Evolutionary conservation across 2,888 invertebrate species (phyloP).

Genomic region (Caprella mutica): DNA sequence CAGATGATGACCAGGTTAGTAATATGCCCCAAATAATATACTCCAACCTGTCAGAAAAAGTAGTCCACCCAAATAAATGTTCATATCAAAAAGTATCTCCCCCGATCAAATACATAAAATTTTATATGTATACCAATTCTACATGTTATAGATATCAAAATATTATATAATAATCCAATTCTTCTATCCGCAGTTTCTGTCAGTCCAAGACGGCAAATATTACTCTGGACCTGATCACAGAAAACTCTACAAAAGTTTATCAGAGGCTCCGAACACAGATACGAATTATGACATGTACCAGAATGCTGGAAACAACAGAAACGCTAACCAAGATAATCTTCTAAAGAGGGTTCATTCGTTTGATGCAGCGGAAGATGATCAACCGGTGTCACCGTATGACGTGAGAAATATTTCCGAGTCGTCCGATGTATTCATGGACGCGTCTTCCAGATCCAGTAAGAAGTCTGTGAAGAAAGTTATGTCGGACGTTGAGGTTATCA

Average conservation of each 20-base stretch:
- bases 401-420: not conserved
- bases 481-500: slow-evolving; percentile 66
- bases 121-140: not conserved
- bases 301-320: slow-evolving; percentile 7
- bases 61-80: too few relatives aligned
- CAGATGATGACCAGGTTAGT: slow-evolving; percentile 30
- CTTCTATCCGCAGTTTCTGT: too few relatives aligned
- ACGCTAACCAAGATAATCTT: not conserved
- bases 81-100: too few relatives aligned
- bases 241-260: slow-evolving; percentile 31
- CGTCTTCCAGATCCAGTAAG: slow-evolving; percentile 32
- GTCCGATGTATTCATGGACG: not conserved
- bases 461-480: slow-evolving; percentile 56
- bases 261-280: slow-evolving; percentile 31
- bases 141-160: not conserved
- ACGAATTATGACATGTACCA: slow-evolving; percentile 32
- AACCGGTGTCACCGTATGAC: not conserved
- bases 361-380: slow-evolving; percentile 8
- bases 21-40: not conserved
- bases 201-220: too few relatives aligned
- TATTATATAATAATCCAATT: not conserved
- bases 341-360: not conserved
- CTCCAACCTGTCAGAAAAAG: too few relatives aligned
- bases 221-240: too few relatives aligned
- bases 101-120: not conserved